These are phyloP conservation scores for Buathra laborator DNA, from an alignment of 2,888 invertebrate species.

Conservation along the genomic window DNA sequence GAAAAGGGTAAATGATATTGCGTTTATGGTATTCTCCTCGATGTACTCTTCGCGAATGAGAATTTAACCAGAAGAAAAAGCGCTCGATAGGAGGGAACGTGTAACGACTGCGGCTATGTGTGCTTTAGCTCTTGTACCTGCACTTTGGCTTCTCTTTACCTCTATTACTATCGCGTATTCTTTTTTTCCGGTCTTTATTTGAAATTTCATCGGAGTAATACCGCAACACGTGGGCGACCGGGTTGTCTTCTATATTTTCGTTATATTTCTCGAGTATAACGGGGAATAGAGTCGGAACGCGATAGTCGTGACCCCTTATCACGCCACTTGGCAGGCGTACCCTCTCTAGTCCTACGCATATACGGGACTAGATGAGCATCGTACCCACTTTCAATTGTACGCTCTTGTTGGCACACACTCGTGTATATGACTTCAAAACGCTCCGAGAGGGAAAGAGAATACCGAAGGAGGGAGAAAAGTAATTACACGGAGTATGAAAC, in stretches of 20 bases:
- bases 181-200: slow-evolving; percentile 16
- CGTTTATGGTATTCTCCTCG: not conserved
- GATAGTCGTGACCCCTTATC: slow-evolving; percentile 48
- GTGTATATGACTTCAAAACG: slow-evolving; percentile 12
- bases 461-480: slow-evolving; percentile 64
- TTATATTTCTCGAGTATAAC: slow-evolving; percentile 47
- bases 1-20: slow-evolving; percentile 16
- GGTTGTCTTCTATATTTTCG: slow-evolving; percentile 50
- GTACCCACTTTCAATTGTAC: slow-evolving; percentile 31
- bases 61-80: slow-evolving; percentile 55
- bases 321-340: slow-evolving; percentile 28
- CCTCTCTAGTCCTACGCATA: slow-evolving; percentile 1
- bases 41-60: slow-evolving; percentile 38
- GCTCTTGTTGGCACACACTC: slow-evolving; percentile 2
- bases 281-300: slow-evolving; percentile 11
- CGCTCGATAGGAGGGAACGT: slow-evolving; percentile 26
- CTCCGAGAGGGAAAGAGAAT: not conserved
- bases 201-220: slow-evolving; percentile 30
- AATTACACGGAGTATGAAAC: slow-evolving; percentile 73
- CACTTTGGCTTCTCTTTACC: not conserved
- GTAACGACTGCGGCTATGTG: slow-evolving; percentile 27
- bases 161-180: slow-evolving; percentile 19
- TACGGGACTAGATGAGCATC: not conserved
- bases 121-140: slow-evolving; percentile 17
- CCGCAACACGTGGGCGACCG: not conserved